Percentiles rank a stretch among this genome's conserved stretches.
phyloP scores from a whole-genome alignment of 2,113 vertebrate species.

The Rhodinocichla rosea region DNA sequence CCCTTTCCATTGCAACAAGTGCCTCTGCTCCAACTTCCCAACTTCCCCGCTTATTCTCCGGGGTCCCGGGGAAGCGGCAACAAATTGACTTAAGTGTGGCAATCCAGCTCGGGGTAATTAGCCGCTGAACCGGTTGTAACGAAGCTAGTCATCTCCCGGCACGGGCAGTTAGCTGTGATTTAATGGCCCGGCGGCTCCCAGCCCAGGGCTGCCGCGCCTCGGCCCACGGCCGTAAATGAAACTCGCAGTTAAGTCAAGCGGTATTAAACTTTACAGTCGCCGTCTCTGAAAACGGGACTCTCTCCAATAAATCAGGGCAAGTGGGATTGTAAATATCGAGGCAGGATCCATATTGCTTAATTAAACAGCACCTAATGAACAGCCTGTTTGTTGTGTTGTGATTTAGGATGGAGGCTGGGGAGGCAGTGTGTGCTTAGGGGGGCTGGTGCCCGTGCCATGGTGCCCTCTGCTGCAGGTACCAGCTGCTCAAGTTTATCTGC shows the following conservation, averaged over 20 bases:
- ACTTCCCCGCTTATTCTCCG: neutral
- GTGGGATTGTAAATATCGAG: constrained; percentile 65
- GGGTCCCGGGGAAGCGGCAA: neutral
- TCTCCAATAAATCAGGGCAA: constrained; percentile 59
- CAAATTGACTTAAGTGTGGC: neutral
- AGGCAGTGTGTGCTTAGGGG: rapidly evolving
- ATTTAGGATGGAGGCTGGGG: constrained; percentile 41
- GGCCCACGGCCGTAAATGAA: constrained; percentile 39
- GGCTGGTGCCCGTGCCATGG: neutral
- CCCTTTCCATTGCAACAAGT: neutral
- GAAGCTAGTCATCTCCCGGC: constrained; percentile 35
- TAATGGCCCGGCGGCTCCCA: constrained; percentile 41
- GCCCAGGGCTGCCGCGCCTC: neutral
- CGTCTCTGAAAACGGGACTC: constrained; percentile 14
- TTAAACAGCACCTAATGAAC: constrained; percentile 67
- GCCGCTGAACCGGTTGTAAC: constrained; percentile 33
- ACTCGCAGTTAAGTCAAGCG: constrained; percentile 55
- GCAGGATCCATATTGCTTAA: constrained; percentile 72
- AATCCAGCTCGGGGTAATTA: constrained; percentile 44
- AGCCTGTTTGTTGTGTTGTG: constrained; percentile 58
- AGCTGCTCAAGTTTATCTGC: neutral
- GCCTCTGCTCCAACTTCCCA: rapidly evolving
- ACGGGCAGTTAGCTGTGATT: constrained; percentile 60
- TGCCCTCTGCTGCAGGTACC: neutral
- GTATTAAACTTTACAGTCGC: constrained; percentile 68